A percentile compares a stretch with the other conserved stretches of the same genome.
These are phyloP conservation scores for Colossoma macropomum DNA, from an alignment of 2,113 vertebrate species.

Conservation along the genomic window DNA sequence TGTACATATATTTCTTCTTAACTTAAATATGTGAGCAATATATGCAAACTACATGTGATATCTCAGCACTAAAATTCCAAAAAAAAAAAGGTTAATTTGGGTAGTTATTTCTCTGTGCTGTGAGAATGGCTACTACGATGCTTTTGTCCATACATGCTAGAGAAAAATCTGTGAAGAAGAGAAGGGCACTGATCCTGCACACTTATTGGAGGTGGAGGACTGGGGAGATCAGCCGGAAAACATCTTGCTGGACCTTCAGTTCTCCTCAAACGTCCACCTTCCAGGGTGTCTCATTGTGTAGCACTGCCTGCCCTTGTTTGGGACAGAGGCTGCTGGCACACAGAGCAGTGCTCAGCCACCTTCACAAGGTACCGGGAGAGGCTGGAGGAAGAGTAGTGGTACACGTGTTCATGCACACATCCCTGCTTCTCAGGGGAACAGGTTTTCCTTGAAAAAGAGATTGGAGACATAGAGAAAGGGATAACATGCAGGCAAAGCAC, in stretches of 20 bases:
- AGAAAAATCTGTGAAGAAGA: background rate
- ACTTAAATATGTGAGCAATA: too few relatives aligned
- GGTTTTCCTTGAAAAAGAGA: background rate
- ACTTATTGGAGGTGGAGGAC: background rate
- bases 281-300: background rate
- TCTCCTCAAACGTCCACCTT: background rate
- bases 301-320: background rate
- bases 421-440: background rate
- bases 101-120: too few relatives aligned
- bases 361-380: background rate
- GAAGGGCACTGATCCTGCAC: background rate
- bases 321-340: background rate
- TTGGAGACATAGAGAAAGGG: background rate
- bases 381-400: background rate
- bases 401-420: conserved; percentile 6
- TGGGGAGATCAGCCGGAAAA: background rate
- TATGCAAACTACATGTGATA: too few relatives aligned
- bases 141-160: background rate
- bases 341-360: background rate
- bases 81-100: too few relatives aligned
- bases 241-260: background rate
- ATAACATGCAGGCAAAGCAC: background rate
- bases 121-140: background rate
- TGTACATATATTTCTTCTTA: too few relatives aligned
- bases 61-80: too few relatives aligned